Evolutionary conservation across 2,888 invertebrate genomes (phyloP), one percentile per base, ranked within the genome.

Genomic region (Drosophila hawaiiensis): DNA sequence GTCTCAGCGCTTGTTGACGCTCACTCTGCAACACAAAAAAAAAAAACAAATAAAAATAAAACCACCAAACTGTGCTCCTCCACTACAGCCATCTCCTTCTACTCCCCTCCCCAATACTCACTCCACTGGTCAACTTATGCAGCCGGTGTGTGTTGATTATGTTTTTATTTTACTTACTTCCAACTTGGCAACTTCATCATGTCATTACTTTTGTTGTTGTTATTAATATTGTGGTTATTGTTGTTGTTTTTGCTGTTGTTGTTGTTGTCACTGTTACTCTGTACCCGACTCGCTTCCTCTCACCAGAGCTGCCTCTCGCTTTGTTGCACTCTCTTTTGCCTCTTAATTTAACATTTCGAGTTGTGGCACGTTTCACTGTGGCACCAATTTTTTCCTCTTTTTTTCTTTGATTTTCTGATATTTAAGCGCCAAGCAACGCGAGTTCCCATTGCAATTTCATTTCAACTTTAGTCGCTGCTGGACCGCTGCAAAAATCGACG

Each of bases 281-380:
- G 31, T 58, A 39, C 33, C 49, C 33, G 41, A 54, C 58, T 61
- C 52, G 58, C 49, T 43, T 55, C 1, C 55, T 49, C 49, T 19
- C 55, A 47, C 25, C 19, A 7, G 25, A 33, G 12, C 64, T 58
- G 37, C 39, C 54, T 53, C 67, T 65, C 68, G 69, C 56, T 66
- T 68, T 53, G 43, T 47, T 74, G 64, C 73, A 69, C 73, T 72
- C 80, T 68, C 68, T 64, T 70, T 61, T 59, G 55, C 55, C 50
- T 52, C 61, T 50, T 39, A 50, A 56, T 47, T 37, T 64, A 52
- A 29, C 73, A 69, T 63, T 79, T 77, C 65, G 69, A 67, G 70
- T 68, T 68, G 84, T 71, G 80, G 85, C 84, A 85, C 74, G 83
- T 80, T 82, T 85, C 80, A 80, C 85, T 83, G 80, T 80, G 74